Percentiles rank a stretch among this genome's conserved stretches.
Conservation (phyloP, 2,113 vertebrate genomes). For the Zosterops lateralis region DNA sequence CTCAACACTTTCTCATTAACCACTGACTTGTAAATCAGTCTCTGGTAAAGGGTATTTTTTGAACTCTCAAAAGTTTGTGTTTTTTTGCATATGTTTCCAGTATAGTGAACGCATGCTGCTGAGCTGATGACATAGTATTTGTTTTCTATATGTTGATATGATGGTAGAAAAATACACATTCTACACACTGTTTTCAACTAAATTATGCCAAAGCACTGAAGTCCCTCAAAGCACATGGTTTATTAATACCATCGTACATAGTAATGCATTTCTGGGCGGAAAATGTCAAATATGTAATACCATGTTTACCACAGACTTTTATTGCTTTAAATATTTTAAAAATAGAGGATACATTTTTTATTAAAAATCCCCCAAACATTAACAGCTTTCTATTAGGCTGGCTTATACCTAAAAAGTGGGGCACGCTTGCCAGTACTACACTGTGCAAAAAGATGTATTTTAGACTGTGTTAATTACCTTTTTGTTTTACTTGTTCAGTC, state of each 20-base stretch:
- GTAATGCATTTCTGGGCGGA: constrained; percentile 70
- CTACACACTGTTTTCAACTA: constrained; percentile 61
- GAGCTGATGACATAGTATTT: constrained; percentile 55
- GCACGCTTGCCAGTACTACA: background rate
- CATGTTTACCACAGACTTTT: constrained; percentile 65
- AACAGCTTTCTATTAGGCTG: constrained; percentile 51
- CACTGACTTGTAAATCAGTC: constrained; percentile 59
- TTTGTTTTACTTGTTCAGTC: constrained; percentile 2
- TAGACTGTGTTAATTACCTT: background rate
- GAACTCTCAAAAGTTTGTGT: constrained; percentile 74
- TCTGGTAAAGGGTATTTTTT: constrained; percentile 60
- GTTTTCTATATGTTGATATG: constrained; percentile 61
- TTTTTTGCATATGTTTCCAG: constrained; percentile 56
- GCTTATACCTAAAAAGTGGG: constrained; percentile 23
- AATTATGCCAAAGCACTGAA: constrained; percentile 65
- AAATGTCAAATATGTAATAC: constrained; percentile 72
- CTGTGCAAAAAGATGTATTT: constrained; percentile 21
- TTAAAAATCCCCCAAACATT: constrained; percentile 55
- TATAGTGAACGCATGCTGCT: constrained; percentile 28
- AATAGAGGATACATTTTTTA: constrained; percentile 56
- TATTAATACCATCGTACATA: constrained; percentile 70
- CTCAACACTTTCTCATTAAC: constrained; percentile 54
- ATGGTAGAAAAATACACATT: constrained; percentile 42
- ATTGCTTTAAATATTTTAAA: constrained; percentile 69
- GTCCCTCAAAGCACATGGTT: constrained; percentile 71